These are phyloP conservation scores for Semotilus atromaculatus DNA, from an alignment of 2,797 vertebrate species.

Conservation along the genomic window DNA sequence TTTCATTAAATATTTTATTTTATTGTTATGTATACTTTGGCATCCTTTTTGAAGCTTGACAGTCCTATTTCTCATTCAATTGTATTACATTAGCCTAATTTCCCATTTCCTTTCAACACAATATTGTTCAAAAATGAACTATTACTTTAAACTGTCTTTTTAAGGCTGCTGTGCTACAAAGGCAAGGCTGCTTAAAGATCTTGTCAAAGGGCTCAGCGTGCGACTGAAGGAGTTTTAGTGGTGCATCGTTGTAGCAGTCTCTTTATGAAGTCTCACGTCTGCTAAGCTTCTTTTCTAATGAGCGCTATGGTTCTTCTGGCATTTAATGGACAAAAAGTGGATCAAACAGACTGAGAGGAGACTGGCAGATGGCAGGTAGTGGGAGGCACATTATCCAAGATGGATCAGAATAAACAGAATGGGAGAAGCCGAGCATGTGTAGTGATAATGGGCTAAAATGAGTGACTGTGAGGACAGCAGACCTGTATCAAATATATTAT, in stretches of 20 bases:
- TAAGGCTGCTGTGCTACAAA: neutral
- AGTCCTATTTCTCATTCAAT: neutral
- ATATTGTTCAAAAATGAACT: neutral
- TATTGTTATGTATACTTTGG: neutral
- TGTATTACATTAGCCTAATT: neutral
- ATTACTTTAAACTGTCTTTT: conserved; percentile 15
- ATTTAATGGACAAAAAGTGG: conserved; percentile 48
- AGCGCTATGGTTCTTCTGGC: conserved; percentile 27
- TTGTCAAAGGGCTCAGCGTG: conserved; percentile 31
- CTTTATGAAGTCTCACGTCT: conserved; percentile 31
- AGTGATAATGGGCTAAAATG: conserved; percentile 20
- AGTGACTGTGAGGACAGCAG: conserved; percentile 32
- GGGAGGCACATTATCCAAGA: conserved; percentile 51
- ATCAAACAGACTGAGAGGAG: conserved; percentile 47
- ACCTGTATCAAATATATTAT: conserved; percentile 36
- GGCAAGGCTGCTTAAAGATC: conserved; percentile 7
- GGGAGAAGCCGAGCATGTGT: conserved; percentile 31
- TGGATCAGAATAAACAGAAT: conserved; percentile 51
- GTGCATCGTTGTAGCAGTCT: neutral
- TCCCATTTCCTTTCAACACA: neutral
- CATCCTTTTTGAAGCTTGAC: neutral
- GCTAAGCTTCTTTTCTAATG: conserved; percentile 46
- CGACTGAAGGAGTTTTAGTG: neutral
- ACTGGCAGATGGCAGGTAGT: conserved; percentile 58
- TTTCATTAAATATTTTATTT: neutral